A percentile compares a stretch with the other conserved stretches of the same genome.
Conservation (phyloP, 1,140 invertebrate species). For the Asobara japonica region DNA sequence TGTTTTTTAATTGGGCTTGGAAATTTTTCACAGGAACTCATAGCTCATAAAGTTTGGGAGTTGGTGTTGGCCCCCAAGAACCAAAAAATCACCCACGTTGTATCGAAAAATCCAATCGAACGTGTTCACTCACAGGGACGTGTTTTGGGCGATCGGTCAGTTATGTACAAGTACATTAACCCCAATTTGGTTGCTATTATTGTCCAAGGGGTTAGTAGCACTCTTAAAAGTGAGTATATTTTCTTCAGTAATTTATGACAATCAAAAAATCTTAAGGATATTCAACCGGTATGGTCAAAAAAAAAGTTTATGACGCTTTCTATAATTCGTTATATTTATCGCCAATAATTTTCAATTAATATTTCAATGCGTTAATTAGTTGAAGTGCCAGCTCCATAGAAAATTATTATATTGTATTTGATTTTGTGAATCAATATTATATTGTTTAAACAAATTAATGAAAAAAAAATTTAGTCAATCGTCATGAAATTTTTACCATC, state of each 20-base stretch:
- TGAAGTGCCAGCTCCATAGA: too few species aligned
- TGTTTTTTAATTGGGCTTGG: too few species aligned
- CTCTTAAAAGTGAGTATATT: slow-evolving; percentile 75
- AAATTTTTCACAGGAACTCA: slow-evolving; percentile 53
- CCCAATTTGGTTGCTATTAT: slow-evolving; percentile 93
- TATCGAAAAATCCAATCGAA: slow-evolving; percentile 80
- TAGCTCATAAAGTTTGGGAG: slow-evolving; percentile 74
- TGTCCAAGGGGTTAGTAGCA: slow-evolving; percentile 79
- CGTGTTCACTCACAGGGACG: slow-evolving; percentile 95
- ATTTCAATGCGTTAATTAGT: too few species aligned
- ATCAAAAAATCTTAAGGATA: too few species aligned
- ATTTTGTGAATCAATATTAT: too few species aligned
- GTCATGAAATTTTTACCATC: too few species aligned
- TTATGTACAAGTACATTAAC: slow-evolving; percentile 98
- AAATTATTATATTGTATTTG: too few species aligned
- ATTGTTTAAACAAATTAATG: too few species aligned
- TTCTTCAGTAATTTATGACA: neutral
- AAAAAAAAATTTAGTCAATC: too few species aligned
- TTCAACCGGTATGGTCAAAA: neutral
- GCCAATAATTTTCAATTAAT: too few species aligned
- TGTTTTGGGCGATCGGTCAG: slow-evolving; percentile 93
- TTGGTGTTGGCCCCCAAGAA: slow-evolving; percentile 74
- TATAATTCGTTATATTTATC: slow-evolving; percentile 21
- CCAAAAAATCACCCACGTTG: slow-evolving; percentile 76
- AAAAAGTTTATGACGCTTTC: neutral